Evolutionary conservation across 1,140 invertebrate genomes (phyloP), one percentile per base, ranked within the genome.

Genomic region (Pseudachorutes palmiensis): DNA sequence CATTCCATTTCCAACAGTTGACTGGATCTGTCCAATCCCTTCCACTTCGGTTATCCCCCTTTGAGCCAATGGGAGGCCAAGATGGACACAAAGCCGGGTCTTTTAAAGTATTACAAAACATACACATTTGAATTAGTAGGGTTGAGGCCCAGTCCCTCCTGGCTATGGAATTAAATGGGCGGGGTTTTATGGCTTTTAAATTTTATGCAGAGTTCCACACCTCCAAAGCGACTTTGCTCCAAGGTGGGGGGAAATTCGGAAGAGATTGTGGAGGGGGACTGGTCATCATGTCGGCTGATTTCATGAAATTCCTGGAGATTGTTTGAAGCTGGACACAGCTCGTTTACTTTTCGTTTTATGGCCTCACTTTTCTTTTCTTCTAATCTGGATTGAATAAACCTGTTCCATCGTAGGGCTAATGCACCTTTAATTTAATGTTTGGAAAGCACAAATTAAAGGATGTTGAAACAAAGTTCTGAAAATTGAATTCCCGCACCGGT

Each of bases 401-500:
- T n/a, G 36, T 45, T 45, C 19, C 36, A 12, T 45, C 36, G 19
- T 9, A 45, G 36, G 36, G 9, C 36, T 19, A 19, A 45, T 45
- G 51, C 14, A 14, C 26, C 51, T 22, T 57, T 45, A n/a, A 57
- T 57, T 57, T 57, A 57, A 57, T 57, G 9, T n/a, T 57, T 57
- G 12, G 12, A 57, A n/a, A 22, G 51, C 51, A 26, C 51, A 57
- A 57, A 57, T 57, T 57, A 57, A 57, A 24, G 51, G 51, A 57
- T 57, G 51, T 57, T n/a, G 51, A 26, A 19, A 45, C 19, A 45
- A 45, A 19, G 36, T 12, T 45, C 19, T 57, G 26, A 57, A 57
- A 57, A 57, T 57, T 57, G 51, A 57, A 57, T 57, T 57, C 51
- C 51, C 5, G 26, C 12, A 24, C 9, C 41, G 9, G 36, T 45